Conservation (phyloP, 2,797 vertebrate species). For the Otus scops region DNA sequence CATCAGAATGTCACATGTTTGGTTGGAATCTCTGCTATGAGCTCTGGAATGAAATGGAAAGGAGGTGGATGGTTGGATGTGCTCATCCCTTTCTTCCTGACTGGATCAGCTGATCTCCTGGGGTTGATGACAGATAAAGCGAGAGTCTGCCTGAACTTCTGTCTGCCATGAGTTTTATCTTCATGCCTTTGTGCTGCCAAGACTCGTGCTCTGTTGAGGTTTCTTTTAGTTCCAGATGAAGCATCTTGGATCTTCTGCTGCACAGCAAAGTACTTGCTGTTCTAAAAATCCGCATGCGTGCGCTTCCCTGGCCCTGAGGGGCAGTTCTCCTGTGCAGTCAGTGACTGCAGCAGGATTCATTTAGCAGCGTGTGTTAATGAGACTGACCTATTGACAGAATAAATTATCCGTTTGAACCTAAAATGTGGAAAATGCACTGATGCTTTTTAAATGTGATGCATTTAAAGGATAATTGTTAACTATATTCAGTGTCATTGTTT, state of each 20-base stretch:
- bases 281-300: background rate
- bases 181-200: background rate
- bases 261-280: background rate
- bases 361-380: constrained; percentile 16
- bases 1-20: background rate
- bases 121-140: background rate
- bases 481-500: background rate
- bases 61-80: background rate
- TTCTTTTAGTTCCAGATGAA: background rate
- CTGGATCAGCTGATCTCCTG: background rate
- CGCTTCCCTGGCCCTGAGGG: background rate
- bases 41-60: background rate
- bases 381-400: constrained; percentile 34
- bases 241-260: background rate
- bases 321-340: background rate
- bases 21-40: background rate
- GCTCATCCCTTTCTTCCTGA: background rate
- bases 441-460: background rate
- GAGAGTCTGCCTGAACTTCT: background rate
- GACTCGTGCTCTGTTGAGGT: background rate
- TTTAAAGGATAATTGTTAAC: constrained; percentile 11
- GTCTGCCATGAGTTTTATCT: background rate
- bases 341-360: background rate
- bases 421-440: background rate
- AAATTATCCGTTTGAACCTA: constrained; percentile 15